Conservation (phyloP, 2,113 vertebrate genomes). For the Pituophis catenifer region DNA sequence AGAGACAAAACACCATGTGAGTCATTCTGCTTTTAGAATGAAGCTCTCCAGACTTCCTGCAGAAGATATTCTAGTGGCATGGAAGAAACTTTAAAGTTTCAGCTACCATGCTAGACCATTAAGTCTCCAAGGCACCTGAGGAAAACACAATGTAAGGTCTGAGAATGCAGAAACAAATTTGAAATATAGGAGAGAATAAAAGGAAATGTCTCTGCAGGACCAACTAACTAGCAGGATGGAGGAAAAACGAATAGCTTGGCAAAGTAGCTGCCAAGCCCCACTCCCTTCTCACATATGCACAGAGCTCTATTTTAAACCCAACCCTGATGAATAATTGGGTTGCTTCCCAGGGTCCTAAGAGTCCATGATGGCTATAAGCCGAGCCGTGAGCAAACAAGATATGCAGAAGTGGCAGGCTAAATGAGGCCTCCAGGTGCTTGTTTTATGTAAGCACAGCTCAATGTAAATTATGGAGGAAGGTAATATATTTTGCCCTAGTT, state of each 20-base stretch:
- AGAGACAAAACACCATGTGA: constrained; percentile 32
- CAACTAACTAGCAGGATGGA: constrained; percentile 22
- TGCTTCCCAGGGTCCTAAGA: constrained; percentile 17
- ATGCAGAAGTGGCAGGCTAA: background rate
- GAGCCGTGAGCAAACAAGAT: background rate
- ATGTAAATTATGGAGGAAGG: constrained; percentile 18
- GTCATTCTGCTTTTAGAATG: constrained; percentile 18
- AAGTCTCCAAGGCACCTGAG: constrained; percentile 53
- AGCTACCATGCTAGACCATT: constrained; percentile 41
- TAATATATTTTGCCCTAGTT: constrained; percentile 32
- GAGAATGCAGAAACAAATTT: constrained; percentile 59
- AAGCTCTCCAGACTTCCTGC: constrained; percentile 22
- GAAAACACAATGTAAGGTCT: constrained; percentile 51
- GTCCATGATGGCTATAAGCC: background rate
- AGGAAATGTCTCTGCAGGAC: constrained; percentile 50
- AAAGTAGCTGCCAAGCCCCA: constrained; percentile 24
- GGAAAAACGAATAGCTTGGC: constrained; percentile 29
- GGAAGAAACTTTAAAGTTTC: constrained; percentile 47
- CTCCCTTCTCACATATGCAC: background rate
- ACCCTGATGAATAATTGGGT: constrained; percentile 25
- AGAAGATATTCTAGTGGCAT: constrained; percentile 25
- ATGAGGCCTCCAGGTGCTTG: background rate
- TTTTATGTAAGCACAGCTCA: constrained; percentile 28
- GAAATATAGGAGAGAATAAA: constrained; percentile 59
- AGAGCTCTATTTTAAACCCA: constrained; percentile 25